phyloP scores from a whole-genome alignment of 2,113 vertebrate genomes.

The Ceuthmochares aereus region DNA sequence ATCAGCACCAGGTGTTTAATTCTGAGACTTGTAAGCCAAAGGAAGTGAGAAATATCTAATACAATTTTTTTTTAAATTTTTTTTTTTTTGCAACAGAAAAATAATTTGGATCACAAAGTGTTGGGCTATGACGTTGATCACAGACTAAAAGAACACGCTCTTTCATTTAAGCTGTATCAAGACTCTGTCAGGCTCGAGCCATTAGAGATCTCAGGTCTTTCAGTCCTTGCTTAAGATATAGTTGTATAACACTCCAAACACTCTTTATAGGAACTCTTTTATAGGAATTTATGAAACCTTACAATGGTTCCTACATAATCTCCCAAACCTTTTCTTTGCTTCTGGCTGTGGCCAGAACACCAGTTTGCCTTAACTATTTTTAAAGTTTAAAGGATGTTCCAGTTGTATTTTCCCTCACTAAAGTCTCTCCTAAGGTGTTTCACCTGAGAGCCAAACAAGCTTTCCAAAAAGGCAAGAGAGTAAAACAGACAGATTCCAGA shows the following conservation, averaged over 20 bases:
- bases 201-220: neutral
- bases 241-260: neutral
- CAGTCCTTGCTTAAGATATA: neutral
- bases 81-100: neutral
- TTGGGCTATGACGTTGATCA: neutral
- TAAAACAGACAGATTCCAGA: neutral
- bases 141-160: neutral
- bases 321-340: neutral
- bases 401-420: neutral
- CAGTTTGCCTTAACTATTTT: neutral
- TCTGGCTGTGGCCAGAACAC: neutral
- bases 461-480: neutral
- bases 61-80: neutral
- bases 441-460: neutral
- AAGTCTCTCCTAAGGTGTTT: neutral
- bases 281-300: neutral
- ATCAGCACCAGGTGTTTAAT: neutral
- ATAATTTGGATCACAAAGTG: neutral
- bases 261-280: neutral
- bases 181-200: neutral
- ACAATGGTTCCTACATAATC: neutral
- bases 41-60: neutral
- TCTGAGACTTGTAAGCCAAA: neutral
- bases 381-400: neutral
- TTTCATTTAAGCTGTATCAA: neutral